Base-by-base conservation (phyloP, 2,797 vertebrate species). In the Helostoma temminkii region DNA sequence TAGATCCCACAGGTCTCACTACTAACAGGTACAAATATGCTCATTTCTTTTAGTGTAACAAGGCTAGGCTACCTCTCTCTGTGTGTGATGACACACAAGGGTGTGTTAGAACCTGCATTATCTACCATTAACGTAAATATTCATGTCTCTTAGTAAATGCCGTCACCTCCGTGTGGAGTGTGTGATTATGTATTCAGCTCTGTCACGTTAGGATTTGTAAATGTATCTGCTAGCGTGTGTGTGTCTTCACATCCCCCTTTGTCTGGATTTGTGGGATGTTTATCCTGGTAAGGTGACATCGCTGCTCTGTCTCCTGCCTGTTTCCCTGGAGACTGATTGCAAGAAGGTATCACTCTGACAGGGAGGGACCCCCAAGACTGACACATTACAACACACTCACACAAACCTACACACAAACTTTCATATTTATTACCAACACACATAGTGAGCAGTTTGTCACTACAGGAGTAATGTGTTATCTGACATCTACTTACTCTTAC, bases 261-360 rank as follows among this genome's bases (percentile, higher is more conserved):
- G 82, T 82, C 58, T 83, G 74, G 75, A 76, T 89, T 83, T 90
- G 91, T 89, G 89, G 82, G 6, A 43, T 16, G 82, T 85, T 66
- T 80, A 70, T 84, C 81, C 82, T 79, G 66, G 56, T 82, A 74
- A 88, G 82, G 83, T 88, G 88, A 87, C 84, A 83, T 85, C 64
- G 26, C 66, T 84, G 69, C 74, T 87, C 81, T 80, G 78, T 84
- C 89, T 87, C 57, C 66, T 80, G 70, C 83, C 86, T 87, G 89
- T 91, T 92, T 91, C 91, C 88, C 89, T 90, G 91, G 91, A 93
- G 91, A 94, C 90, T 91, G 86, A 92, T 92, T 91, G 86, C 78
- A 79, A 69, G 68, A 66, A 86, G 75, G 74, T 67, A 68, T 71
- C 41, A 14, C 49, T 77, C 67, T 85, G 88, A 85, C 86, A 88